These are phyloP conservation scores for Peromyscus californicus DNA, from an alignment of 2,113 vertebrate species.

Conservation along the genomic window DNA sequence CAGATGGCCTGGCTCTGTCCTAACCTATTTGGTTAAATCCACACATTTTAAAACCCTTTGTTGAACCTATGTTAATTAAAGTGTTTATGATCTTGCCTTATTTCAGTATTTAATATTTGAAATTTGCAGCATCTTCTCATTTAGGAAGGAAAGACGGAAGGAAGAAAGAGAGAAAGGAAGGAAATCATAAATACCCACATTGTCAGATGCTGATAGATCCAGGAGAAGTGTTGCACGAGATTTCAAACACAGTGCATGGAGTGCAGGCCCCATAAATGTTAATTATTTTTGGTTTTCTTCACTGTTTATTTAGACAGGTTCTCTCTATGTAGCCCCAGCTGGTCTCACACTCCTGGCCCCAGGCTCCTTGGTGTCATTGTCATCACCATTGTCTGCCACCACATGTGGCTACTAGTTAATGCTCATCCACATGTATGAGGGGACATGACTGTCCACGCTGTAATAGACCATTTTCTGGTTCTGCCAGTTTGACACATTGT, in stretches of 20 bases:
- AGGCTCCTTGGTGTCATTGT: not conserved
- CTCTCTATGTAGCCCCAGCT: not conserved
- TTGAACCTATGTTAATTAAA: not conserved
- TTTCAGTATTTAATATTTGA: not conserved
- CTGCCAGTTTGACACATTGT: not conserved
- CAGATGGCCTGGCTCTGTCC: not conserved
- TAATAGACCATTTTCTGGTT: not conserved
- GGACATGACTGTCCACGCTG: not conserved
- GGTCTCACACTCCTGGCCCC: not conserved
- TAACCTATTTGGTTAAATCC: not conserved
- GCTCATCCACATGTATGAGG: not conserved
- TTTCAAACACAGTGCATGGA: not conserved
- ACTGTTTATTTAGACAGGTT: not conserved
- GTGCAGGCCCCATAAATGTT: not conserved
- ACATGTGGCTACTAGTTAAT: not conserved
- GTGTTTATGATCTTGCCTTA: not conserved
- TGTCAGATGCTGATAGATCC: not conserved
- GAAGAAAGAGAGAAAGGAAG: no score
- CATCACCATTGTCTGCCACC: not conserved
- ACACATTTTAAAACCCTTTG: not conserved
- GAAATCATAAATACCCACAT: not conserved
- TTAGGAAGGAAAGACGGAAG: not conserved
- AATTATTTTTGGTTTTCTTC: not conserved
- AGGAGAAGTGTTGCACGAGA: not conserved
- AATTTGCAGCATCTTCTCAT: not conserved